phyloP scores from a whole-genome alignment of 2,797 vertebrate species.

The Natrix natrix region DNA sequence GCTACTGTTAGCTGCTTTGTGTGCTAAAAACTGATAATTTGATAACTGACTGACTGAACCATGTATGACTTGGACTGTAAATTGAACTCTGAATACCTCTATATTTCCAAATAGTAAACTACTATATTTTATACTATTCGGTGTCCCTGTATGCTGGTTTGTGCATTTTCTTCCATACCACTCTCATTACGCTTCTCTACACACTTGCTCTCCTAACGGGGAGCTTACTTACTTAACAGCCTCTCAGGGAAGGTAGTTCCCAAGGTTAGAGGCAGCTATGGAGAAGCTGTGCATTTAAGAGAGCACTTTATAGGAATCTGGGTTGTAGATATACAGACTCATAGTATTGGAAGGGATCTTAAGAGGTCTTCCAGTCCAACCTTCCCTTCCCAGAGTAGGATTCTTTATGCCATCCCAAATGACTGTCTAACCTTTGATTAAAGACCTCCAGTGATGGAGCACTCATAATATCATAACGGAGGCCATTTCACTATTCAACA shows the following conservation, averaged over 20 bases:
- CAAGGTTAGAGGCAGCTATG: background rate
- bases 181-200: too few species aligned
- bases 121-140: too few species aligned
- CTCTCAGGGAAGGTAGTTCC: background rate
- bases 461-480: background rate
- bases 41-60: too few species aligned
- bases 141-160: too few species aligned
- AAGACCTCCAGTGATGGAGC: background rate
- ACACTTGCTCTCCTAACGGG: too few species aligned
- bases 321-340: background rate
- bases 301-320: background rate
- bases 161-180: too few species aligned
- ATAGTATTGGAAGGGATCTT: background rate
- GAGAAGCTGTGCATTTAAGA: background rate
- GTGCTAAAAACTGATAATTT: too few species aligned
- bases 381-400: background rate
- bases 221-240: too few species aligned
- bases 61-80: too few species aligned
- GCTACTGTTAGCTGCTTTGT: too few species aligned
- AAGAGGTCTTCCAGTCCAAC: background rate
- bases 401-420: background rate
- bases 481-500: background rate
- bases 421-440: background rate
- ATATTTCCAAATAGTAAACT: too few species aligned
- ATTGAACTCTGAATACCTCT: too few species aligned